Percentiles rank a stretch among this genome's conserved stretches.
phyloP scores from a whole-genome alignment of 37 sponge, comb jelly and placozoan genomes.

The Lycopodina hypogea region DNA sequence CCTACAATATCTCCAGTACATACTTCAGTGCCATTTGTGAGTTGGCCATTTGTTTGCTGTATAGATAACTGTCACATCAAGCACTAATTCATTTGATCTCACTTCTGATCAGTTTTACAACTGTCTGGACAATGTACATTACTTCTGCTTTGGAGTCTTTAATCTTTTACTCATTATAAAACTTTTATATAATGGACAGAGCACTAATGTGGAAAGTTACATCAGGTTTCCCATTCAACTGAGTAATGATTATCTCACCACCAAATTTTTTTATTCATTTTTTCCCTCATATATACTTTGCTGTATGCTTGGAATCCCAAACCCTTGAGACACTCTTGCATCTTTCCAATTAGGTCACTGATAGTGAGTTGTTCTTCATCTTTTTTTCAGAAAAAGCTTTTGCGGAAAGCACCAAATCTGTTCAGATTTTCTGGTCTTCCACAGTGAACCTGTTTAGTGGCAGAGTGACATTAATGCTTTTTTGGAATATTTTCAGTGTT shows the following conservation, averaged over 20 bases:
- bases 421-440: not conserved
- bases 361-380: not conserved
- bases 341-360: not conserved
- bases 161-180: not conserved
- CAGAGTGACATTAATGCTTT: not conserved
- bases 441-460: not conserved
- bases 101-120: no score
- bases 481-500: no score
- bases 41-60: no score
- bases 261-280: not conserved
- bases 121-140: no score
- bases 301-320: not conserved
- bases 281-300: not conserved
- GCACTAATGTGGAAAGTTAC: not conserved
- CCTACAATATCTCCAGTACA: no score
- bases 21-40: no score
- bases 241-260: not conserved
- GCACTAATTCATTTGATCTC: no score
- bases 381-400: not conserved
- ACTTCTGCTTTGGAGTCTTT: not conserved
- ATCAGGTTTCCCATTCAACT: not conserved
- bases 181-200: not conserved
- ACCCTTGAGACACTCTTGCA: not conserved
- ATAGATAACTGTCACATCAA: no score
- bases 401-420: not conserved